Conservation (phyloP, 2,797 vertebrate genomes). For the Chrysocyon brachyurus region DNA sequence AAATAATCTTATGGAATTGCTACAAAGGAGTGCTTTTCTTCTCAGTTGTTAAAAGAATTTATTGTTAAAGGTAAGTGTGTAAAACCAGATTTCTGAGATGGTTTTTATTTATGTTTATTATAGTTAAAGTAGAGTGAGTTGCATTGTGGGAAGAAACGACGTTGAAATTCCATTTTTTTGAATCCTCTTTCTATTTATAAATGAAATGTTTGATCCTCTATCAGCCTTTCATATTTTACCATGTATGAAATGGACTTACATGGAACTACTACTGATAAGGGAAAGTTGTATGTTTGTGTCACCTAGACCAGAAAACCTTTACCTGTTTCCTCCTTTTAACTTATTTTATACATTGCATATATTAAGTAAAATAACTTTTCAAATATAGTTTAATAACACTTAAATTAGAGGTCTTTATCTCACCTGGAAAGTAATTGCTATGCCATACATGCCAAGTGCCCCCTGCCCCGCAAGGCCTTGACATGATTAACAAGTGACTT, state of each 20-base stretch:
- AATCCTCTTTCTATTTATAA: slow-evolving; percentile 81
- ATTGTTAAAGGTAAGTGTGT: slow-evolving; percentile 63
- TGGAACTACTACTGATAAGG: slow-evolving; percentile 83
- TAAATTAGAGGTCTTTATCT: slow-evolving; percentile 72
- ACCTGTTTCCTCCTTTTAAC: slow-evolving; percentile 84
- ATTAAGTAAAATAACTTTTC: slow-evolving; percentile 85
- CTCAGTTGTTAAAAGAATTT: slow-evolving; percentile 49
- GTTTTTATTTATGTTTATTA: slow-evolving; percentile 76
- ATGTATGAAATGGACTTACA: slow-evolving; percentile 70
- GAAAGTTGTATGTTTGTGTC: slow-evolving; percentile 78
- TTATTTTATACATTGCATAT: slow-evolving; percentile 89
- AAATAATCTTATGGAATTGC: slow-evolving; percentile 77
- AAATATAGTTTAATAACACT: slow-evolving; percentile 81
- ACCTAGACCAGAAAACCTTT: slow-evolving; percentile 75
- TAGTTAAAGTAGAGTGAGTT: slow-evolving; percentile 71
- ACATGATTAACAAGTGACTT: slow-evolving; percentile 70
- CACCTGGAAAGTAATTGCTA: slow-evolving; percentile 62
- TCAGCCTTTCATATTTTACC: slow-evolving; percentile 76
- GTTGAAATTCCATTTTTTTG: slow-evolving; percentile 82
- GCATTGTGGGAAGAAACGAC: slow-evolving; percentile 70
- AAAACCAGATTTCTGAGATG: slow-evolving; percentile 78
- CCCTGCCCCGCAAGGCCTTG: slow-evolving; percentile 77
- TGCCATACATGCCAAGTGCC: slow-evolving; percentile 51
- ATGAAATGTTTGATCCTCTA: slow-evolving; percentile 80
- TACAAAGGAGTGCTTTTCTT: slow-evolving; percentile 76